phyloP scores from a whole-genome alignment of 1,140 invertebrate genomes.

The Riptortus pedestris region DNA sequence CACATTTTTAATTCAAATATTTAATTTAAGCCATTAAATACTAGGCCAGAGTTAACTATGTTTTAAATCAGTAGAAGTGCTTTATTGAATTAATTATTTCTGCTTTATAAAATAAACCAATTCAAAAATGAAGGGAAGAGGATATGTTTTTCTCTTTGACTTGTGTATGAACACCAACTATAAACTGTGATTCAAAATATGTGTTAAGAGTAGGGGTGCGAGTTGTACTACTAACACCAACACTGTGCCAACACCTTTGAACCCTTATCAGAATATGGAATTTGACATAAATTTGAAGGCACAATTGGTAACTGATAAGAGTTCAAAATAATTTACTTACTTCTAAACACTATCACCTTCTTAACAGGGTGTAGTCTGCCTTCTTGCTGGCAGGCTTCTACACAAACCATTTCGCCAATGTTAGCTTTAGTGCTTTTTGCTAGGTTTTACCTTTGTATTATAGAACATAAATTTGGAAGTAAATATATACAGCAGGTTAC shows the following conservation, averaged over 20 bases:
- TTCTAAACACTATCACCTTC: constrained; percentile 24
- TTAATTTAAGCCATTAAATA: no score
- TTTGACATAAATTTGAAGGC: background rate
- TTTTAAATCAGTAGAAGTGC: no score
- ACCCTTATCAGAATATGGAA: constrained; percentile 4
- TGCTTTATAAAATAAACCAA: no score
- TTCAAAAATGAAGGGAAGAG: no score
- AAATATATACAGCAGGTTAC: no score
- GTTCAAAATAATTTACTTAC: constrained; percentile 21
- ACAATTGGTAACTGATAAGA: background rate
- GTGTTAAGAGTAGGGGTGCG: constrained; percentile 9
- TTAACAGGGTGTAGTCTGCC: constrained; percentile 25
- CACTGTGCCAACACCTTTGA: constrained; percentile 13
- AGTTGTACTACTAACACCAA: constrained; percentile 24
- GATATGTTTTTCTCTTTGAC: no score
- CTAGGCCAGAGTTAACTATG: no score
- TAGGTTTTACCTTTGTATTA: no score
- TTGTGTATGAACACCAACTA: no score
- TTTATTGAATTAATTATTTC: no score
- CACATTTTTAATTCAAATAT: no score
- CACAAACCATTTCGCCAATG: constrained; percentile 17
- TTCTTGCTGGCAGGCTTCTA: constrained; percentile 24
- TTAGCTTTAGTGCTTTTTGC: constrained; percentile 4
- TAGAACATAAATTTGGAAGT: no score
- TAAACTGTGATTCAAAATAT: constrained; percentile 1